phyloP scores from a whole-genome alignment of 2,888 invertebrate genomes.

The Tineola bisselliella region DNA sequence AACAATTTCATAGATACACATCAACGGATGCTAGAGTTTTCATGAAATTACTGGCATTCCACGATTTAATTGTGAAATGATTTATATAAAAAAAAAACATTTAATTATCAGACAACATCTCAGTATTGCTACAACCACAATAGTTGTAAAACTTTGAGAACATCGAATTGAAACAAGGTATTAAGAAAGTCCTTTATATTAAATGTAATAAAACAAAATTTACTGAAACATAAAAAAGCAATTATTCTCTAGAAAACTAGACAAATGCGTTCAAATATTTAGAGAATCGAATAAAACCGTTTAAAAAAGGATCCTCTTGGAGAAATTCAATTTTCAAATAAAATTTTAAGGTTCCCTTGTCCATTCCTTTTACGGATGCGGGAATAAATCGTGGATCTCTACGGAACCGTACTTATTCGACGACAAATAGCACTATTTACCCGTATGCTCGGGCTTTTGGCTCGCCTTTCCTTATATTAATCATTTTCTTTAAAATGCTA shows the following conservation, averaged over 20 bases:
- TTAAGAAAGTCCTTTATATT: too few relatives aligned
- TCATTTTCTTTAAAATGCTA: slow-evolving; percentile 8
- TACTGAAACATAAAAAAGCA: neutral
- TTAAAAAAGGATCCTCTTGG: neutral
- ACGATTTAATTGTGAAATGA: too few relatives aligned
- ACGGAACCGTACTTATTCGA: slow-evolving; percentile 1
- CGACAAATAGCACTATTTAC: slow-evolving; percentile 11
- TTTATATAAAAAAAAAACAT: too few relatives aligned
- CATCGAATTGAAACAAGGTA: too few relatives aligned
- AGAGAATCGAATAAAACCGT: neutral
- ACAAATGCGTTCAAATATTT: slow-evolving; percentile 1
- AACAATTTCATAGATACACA: too few relatives aligned
- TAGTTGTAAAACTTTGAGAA: too few relatives aligned
- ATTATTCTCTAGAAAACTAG: neutral
- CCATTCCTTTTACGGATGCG: neutral
- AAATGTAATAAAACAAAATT: neutral
- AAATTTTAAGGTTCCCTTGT: slow-evolving; percentile 9
- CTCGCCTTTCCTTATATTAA: neutral
- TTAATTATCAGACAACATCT: too few relatives aligned
- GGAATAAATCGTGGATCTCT: neutral
- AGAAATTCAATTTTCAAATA: slow-evolving; percentile 7
- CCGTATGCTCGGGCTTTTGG: slow-evolving; percentile 5
- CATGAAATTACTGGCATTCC: too few relatives aligned
- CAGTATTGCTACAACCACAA: too few relatives aligned
- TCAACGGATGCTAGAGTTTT: too few relatives aligned